phyloP scores from a whole-genome alignment of 2,797 vertebrate species.

The Gobio occitaniae region DNA sequence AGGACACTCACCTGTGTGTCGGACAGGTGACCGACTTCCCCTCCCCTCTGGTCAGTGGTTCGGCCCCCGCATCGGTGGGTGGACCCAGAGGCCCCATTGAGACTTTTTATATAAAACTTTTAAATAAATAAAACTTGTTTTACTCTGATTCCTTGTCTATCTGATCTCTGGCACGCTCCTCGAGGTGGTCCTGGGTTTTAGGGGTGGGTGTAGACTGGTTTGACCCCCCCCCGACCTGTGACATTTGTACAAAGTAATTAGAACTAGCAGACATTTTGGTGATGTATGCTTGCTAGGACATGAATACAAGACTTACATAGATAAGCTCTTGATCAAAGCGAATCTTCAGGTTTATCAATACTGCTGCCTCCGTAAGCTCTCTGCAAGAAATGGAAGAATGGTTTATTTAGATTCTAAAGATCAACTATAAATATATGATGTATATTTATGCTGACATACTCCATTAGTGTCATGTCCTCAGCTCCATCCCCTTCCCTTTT shows the following conservation, averaged over 20 bases:
- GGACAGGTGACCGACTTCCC: no score
- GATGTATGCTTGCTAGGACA: neutral
- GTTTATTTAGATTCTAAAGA: neutral
- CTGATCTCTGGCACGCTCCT: no score
- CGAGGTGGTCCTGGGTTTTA: no score
- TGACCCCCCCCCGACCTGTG: no score
- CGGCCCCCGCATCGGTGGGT: no score
- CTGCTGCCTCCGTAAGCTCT: constrained; percentile 90
- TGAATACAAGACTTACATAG: constrained; percentile 81
- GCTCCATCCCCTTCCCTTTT: constrained; percentile 84
- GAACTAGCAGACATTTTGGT: neutral
- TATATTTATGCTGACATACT: constrained; percentile 81
- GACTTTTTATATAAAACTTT: no score
- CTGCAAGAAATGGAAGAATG: constrained; percentile 70
- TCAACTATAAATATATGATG: neutral
- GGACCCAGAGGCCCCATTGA: no score
- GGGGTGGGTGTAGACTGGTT: no score
- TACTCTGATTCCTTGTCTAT: no score
- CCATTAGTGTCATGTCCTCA: constrained; percentile 96
- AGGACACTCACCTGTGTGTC: no score
- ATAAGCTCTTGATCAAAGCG: constrained; percentile 90
- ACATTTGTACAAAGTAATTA: neutral
- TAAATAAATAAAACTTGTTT: no score
- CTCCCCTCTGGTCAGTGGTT: no score
- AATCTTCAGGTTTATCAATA: constrained; percentile 90